Base-by-base conservation (phyloP, 2,888 invertebrate genomes). In the Exocentrus adspersus region DNA sequence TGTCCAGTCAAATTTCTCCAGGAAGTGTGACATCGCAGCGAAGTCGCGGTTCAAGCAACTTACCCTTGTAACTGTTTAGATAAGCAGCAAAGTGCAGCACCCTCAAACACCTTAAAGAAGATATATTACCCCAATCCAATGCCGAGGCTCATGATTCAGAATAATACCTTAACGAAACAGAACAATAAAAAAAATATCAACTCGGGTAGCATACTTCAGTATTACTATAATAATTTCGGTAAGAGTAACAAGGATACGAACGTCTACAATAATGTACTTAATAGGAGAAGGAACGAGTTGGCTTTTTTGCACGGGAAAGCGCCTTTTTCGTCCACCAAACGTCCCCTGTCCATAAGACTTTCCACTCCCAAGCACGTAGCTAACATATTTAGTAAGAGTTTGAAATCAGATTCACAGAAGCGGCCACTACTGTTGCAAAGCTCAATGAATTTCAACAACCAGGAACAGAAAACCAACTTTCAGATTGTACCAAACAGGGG, bases 1-100 rank as follows among this genome's bases (percentile, higher is more conserved):
- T 97, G 97, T 83, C 97, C 97, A n/a, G 84, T 94, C 42, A 95
- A 95, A 83, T 97, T 95, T 81, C 87, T 97, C 67, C 94, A 95
- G 85, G 96, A 97, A 85, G 94, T 95, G 91, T 95, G 94, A 94
- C 93, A 88, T 82, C 87, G 86, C 76, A 79, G 71, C 56, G 69
- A 67, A 56, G 66, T 63, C 51, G 73, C 72, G 20, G 71, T 72
- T 61, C 73, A 73, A 68, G 69, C 71, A 17, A 70, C 70, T 53
- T 62, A 67, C 16, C 65, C 66, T 28, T 72, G 72, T 62, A 71
- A 60, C 21, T 72, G 74, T 66, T 48, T 58, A 19, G 41, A 24
- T 19, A 66, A 68, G 67, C 72, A 69, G 41, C 68, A 71, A 64
- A 72, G 68, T 64, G 62, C 66, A 45, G 64, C 66, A 48, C 65